Conservation (phyloP, 2,888 invertebrate genomes). For the Gymnocheta viridis region DNA sequence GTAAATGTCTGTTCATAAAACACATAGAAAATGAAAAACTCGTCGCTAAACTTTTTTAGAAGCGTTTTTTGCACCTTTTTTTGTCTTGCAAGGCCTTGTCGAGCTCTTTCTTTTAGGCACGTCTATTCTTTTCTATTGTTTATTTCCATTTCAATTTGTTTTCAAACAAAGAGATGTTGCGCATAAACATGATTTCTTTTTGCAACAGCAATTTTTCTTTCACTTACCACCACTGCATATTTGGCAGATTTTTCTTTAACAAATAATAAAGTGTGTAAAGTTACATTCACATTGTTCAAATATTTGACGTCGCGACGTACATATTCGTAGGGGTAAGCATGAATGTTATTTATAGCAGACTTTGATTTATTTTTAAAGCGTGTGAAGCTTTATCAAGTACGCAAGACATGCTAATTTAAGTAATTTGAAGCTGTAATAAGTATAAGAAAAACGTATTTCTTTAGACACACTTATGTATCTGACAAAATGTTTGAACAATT, state of each 20-base stretch:
- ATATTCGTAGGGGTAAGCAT: background rate
- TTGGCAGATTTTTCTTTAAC: background rate
- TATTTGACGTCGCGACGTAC: background rate
- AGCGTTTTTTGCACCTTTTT: constrained; percentile 9
- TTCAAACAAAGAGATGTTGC: constrained; percentile 33
- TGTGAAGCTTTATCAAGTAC: too few species aligned
- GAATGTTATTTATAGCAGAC: too few species aligned
- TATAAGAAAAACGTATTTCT: too few species aligned
- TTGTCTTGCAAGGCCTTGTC: constrained; percentile 22
- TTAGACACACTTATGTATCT: too few species aligned
- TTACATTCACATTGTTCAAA: background rate
- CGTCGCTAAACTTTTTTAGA: constrained; percentile 25
- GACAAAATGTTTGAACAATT: too few species aligned
- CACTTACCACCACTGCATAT: background rate
- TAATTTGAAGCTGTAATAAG: too few species aligned
- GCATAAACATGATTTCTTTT: constrained; percentile 13
- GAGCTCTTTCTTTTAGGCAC: constrained; percentile 17
- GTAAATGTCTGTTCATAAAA: constrained; percentile 1
- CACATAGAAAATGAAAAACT: background rate
- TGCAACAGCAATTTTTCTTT: background rate
- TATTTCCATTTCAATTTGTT: constrained; percentile 61
- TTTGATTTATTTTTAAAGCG: too few species aligned
- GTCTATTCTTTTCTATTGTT: constrained; percentile 60
- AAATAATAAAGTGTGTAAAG: background rate
- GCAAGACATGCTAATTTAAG: too few species aligned